A percentile compares a stretch with the other conserved stretches of the same genome.
phyloP scores from a whole-genome alignment of 2,113 vertebrate species.

The Acrocephalus kingi region DNA sequence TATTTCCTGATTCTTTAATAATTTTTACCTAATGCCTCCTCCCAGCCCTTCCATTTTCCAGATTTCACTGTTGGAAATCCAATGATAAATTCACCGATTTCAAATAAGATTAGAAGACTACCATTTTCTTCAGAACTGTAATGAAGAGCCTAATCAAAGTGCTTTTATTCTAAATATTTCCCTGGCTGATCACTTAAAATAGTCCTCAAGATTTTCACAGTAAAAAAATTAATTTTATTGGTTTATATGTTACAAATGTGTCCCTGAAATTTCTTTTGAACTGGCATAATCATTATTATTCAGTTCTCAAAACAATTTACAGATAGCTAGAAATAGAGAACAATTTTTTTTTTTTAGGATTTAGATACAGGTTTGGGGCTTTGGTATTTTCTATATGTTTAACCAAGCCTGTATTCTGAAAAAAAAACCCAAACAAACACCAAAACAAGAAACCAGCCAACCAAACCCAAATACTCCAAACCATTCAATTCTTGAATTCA shows the following conservation, averaged over 20 bases:
- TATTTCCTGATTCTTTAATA: background rate
- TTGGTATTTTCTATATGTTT: background rate
- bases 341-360: background rate
- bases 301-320: background rate
- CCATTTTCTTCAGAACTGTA: background rate
- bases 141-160: background rate
- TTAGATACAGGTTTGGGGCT: rapidly evolving
- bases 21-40: background rate
- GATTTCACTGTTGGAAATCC: background rate
- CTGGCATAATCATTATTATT: background rate
- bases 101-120: background rate
- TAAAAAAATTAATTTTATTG: background rate
- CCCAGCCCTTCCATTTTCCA: background rate
- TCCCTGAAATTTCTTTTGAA: background rate
- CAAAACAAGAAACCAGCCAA: background rate
- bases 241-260: background rate
- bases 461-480: background rate
- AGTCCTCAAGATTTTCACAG: background rate
- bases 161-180: background rate
- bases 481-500: background rate
- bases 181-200: background rate
- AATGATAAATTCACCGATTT: background rate
- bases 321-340: background rate
- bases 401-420: background rate
- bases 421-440: background rate